Evolutionary conservation across 2,888 invertebrate genomes (phyloP), one percentile per base, ranked within the genome.

Genomic region (Drosophila lacicola): DNA sequence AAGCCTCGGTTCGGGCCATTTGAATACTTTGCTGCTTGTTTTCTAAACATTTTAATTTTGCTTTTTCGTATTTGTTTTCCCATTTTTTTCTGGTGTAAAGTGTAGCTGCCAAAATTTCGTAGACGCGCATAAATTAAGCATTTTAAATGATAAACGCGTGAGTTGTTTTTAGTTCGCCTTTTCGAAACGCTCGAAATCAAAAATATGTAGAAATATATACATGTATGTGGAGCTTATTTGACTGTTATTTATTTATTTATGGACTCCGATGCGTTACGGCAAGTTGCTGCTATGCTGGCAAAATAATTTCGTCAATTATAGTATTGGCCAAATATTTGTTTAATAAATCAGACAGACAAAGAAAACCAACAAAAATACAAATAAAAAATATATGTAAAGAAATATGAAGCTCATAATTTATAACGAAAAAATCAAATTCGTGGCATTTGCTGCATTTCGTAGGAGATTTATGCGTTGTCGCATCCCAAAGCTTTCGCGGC

Each of bases 291-390:
- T 49, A 3, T 25, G 29, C 57, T 51, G 54, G 21, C 21, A 36
- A 19, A 56, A 74, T 37, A 56, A 77, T 70, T 75, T 68, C 65
- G 64, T 82, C 78, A 87, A 80, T 81, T 80, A 78, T 60, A 47
- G 25, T 25, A 67, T 85, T 82, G 67, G 61, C 39, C 82, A 82
- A 85, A 82, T 88, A 74, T 88, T 82, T 82, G 79, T 47, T 50
- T 54, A 62, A 88, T 88, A 85, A 82, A 88, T 82, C 82, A 74
- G 63, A 29, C 33, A 25, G 34, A 42, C 42, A 73, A 51, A 53
- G 45, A 58, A 56, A 46, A 57, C 49, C 19, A 60, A 39, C 58
- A 64, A 53, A 62, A 56, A 46, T 46, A 46, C 55, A 57, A 51
- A 50, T 21, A 21, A 41, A 55, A 54, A 57, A 54, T 19, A 4